A percentile compares a stretch with the other conserved stretches of the same genome.
Evolutionary conservation across 2,797 vertebrate species (phyloP).

Genomic region (Phoxinus dragarum): DNA sequence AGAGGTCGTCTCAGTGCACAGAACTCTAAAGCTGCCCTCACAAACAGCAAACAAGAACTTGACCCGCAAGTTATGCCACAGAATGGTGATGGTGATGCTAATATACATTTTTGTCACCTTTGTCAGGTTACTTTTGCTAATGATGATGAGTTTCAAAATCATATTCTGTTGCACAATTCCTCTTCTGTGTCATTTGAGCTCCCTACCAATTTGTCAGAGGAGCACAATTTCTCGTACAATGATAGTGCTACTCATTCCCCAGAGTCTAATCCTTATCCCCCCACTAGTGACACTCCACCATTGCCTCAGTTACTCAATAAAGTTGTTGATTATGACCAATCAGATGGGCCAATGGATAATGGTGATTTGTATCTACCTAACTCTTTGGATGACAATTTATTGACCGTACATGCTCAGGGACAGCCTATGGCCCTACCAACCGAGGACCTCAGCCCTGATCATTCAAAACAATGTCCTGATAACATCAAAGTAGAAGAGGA

Average conservation of each 20-base stretch:
- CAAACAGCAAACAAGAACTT: conserved; percentile 59
- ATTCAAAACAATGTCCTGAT: conserved; percentile 60
- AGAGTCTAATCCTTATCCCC: conserved; percentile 74
- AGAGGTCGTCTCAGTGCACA: conserved; percentile 57
- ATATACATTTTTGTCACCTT: conserved; percentile 76
- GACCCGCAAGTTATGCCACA: conserved; percentile 66
- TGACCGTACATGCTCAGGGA: conserved; percentile 72
- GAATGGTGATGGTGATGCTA: conserved; percentile 69
- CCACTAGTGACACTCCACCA: conserved; percentile 69
- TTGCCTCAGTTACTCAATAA: conserved; percentile 69
- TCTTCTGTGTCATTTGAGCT: conserved; percentile 75
- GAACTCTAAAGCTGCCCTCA: conserved; percentile 48
- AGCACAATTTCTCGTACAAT: conserved; percentile 74
- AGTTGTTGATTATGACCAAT: conserved; percentile 68
- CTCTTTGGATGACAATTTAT: conserved; percentile 68
- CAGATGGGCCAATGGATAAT: conserved; percentile 65
- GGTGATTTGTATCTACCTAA: conserved; percentile 76
- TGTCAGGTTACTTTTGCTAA: conserved; percentile 80
- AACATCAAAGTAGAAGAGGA: conserved; percentile 64
- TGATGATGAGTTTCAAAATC: conserved; percentile 81
- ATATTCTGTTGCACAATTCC: conserved; percentile 83
- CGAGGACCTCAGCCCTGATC: conserved; percentile 56
- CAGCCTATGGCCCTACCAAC: conserved; percentile 61
- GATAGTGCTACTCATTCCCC: conserved; percentile 74
- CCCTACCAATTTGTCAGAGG: conserved; percentile 70